These are phyloP conservation scores for Elmis aenea DNA, from an alignment of 2,888 invertebrate genomes.

Conservation along the genomic window DNA sequence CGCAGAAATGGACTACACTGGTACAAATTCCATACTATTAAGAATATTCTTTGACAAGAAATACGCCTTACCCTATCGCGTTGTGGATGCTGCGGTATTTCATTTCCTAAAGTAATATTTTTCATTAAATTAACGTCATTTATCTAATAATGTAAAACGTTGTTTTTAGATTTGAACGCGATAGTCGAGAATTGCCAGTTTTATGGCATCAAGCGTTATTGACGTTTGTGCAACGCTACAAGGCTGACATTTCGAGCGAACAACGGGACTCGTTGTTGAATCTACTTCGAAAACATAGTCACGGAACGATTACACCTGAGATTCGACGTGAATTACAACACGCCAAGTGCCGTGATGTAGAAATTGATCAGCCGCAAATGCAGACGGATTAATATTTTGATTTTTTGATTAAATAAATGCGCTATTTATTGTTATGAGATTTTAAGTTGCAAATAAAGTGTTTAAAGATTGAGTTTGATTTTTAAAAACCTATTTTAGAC, in stretches of 20 bases:
- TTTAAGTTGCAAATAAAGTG: not conserved
- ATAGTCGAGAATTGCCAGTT: slow-evolving; percentile 82
- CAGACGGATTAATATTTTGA: slow-evolving; percentile 11
- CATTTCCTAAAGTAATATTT: slow-evolving; percentile 79
- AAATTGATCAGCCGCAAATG: slow-evolving; percentile 34
- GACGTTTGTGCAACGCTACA: slow-evolving; percentile 92
- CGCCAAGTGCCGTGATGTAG: slow-evolving; percentile 32
- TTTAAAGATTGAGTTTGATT: no score
- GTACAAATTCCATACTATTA: slow-evolving; percentile 92
- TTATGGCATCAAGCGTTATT: slow-evolving; percentile 95
- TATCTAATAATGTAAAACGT: not conserved
- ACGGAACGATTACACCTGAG: slow-evolving; percentile 72
- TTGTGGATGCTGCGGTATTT: slow-evolving; percentile 89
- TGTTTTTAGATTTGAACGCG: slow-evolving; percentile 70
- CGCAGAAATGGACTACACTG: slow-evolving; percentile 96
- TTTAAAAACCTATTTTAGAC: no score
- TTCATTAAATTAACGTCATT: slow-evolving; percentile 6
- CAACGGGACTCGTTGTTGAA: slow-evolving; percentile 83
- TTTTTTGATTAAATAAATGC: not conserved
- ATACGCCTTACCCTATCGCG: slow-evolving; percentile 93
- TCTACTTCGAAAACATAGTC: slow-evolving; percentile 68
- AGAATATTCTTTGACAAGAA: slow-evolving; percentile 94
- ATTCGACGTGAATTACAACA: slow-evolving; percentile 77
- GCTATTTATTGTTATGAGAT: not conserved
- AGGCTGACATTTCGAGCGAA: slow-evolving; percentile 88